phyloP scores from a whole-genome alignment of 2,888 invertebrate genomes.

The Autographa gamma region DNA sequence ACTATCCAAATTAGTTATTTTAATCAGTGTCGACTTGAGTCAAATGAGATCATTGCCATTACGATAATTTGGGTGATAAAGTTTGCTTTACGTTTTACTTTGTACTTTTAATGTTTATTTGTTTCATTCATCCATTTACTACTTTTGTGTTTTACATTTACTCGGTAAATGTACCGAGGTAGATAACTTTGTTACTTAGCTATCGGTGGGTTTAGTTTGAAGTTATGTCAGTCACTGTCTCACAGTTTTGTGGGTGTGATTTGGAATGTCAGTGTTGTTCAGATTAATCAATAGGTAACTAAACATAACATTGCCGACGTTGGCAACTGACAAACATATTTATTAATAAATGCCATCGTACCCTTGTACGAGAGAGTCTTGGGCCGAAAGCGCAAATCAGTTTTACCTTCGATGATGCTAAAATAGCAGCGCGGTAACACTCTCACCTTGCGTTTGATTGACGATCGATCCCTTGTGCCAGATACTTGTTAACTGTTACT shows the following conservation, averaged over 20 bases:
- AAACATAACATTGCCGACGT: conserved; percentile 68
- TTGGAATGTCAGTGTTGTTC: conserved; percentile 61
- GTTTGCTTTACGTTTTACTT: conserved; percentile 62
- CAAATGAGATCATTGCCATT: conserved; percentile 83
- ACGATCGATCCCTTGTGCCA: conserved; percentile 89
- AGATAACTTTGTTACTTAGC: conserved; percentile 47
- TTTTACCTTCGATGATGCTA: conserved; percentile 88
- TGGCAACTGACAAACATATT: conserved; percentile 82
- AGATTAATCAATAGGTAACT: conserved; percentile 67
- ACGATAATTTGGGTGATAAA: conserved; percentile 76
- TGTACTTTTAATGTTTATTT: conserved; percentile 61
- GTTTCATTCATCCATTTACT: conserved; percentile 61
- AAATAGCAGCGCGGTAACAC: conserved; percentile 87
- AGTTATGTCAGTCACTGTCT: conserved; percentile 32
- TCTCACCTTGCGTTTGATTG: conserved; percentile 89
- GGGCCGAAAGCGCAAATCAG: conserved; percentile 87
- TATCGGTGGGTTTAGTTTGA: conserved; percentile 24
- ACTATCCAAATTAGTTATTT: conserved; percentile 74
- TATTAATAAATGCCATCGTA: conserved; percentile 86
- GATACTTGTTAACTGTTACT: conserved; percentile 84
- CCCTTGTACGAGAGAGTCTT: conserved; percentile 86
- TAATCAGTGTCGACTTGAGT: conserved; percentile 76
- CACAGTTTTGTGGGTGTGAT: conserved; percentile 34
- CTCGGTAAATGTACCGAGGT: conserved; percentile 23
- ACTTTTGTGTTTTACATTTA: conserved; percentile 27